Conservation (phyloP, 2,888 invertebrate genomes). For the Drosophila mercatorum region DNA sequence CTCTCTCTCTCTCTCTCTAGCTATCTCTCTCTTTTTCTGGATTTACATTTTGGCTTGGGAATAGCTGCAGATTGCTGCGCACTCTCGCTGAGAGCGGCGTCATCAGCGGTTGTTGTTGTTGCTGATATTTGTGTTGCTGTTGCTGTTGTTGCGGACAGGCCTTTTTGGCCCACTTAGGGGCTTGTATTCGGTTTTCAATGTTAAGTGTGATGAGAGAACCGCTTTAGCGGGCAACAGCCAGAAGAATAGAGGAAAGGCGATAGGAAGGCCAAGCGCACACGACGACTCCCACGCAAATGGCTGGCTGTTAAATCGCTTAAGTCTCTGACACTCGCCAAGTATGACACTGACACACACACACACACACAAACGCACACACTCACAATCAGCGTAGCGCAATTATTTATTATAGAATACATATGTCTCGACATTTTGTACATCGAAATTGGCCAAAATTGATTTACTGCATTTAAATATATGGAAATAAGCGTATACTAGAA, state of each 20-base stretch:
- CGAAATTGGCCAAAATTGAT: slow-evolving; percentile 37
- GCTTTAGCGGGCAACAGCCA: slow-evolving; percentile 44
- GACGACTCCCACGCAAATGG: slow-evolving; percentile 41
- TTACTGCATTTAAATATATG: slow-evolving; percentile 12
- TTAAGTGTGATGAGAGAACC: slow-evolving; percentile 68
- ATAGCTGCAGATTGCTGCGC: slow-evolving; percentile 44
- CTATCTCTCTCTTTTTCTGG: background rate
- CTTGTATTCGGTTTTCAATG: slow-evolving; percentile 78
- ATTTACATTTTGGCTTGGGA: background rate
- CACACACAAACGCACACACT: slow-evolving; percentile 10
- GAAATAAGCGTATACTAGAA: background rate
- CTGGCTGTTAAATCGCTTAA: slow-evolving; percentile 8
- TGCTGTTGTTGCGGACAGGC: slow-evolving; percentile 45
- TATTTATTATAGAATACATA: slow-evolving; percentile 63
- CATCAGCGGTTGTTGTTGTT: slow-evolving; percentile 10
- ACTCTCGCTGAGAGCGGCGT: slow-evolving; percentile 45
- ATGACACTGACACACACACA: slow-evolving; percentile 22
- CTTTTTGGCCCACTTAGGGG: slow-evolving; percentile 73
- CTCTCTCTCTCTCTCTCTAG: background rate
- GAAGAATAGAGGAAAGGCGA: slow-evolving; percentile 29
- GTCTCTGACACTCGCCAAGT: slow-evolving; percentile 8
- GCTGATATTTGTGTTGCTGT: slow-evolving; percentile 16
- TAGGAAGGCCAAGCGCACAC: slow-evolving; percentile 45
- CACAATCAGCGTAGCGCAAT: slow-evolving; percentile 66
- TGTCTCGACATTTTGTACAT: slow-evolving; percentile 46